A percentile compares a stretch with the other conserved stretches of the same genome.
phyloP scores from a whole-genome alignment of 2,888 invertebrate genomes.

The Amphipyra tragopoginis region DNA sequence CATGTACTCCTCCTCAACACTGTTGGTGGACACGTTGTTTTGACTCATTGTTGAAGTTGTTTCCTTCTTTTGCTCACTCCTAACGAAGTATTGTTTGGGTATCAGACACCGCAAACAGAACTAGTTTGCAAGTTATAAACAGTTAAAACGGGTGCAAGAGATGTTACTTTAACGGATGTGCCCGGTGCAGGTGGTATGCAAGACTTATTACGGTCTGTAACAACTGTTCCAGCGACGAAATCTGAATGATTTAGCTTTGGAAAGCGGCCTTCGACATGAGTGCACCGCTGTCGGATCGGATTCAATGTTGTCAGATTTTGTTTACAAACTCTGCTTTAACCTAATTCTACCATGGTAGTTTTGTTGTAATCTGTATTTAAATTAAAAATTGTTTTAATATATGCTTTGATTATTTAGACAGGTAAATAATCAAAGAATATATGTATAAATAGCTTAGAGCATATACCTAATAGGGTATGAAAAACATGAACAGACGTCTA shows the following conservation, averaged over 20 bases:
- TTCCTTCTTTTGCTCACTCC: slow-evolving; percentile 45
- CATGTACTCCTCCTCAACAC: slow-evolving; percentile 93
- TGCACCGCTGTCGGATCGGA: slow-evolving; percentile 64
- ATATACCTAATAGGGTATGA: too few species aligned
- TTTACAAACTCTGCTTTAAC: slow-evolving; percentile 28
- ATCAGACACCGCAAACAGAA: slow-evolving; percentile 48
- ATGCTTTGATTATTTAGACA: too few species aligned
- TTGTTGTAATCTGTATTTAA: not conserved
- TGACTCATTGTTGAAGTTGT: slow-evolving; percentile 51
- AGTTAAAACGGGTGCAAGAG: slow-evolving; percentile 19
- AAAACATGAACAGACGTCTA: too few species aligned
- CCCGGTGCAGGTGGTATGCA: slow-evolving; percentile 22
- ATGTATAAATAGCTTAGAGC: too few species aligned
- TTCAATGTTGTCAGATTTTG: slow-evolving; percentile 58
- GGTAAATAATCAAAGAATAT: too few species aligned
- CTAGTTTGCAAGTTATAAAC: slow-evolving; percentile 46
- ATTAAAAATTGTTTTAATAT: too few species aligned
- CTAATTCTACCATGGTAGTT: slow-evolving; percentile 38
- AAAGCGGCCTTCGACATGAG: slow-evolving; percentile 57
- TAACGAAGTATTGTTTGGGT: slow-evolving; percentile 57
- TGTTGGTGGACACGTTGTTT: slow-evolving; percentile 66
- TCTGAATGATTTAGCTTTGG: slow-evolving; percentile 53
- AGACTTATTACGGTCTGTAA: slow-evolving; percentile 28
- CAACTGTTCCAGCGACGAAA: slow-evolving; percentile 42
- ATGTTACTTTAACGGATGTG: slow-evolving; percentile 15